Percentiles rank a stretch among this genome's conserved stretches.
phyloP scores from a whole-genome alignment of 2,113 vertebrate genomes.

The Xiphophorus maculatus region DNA sequence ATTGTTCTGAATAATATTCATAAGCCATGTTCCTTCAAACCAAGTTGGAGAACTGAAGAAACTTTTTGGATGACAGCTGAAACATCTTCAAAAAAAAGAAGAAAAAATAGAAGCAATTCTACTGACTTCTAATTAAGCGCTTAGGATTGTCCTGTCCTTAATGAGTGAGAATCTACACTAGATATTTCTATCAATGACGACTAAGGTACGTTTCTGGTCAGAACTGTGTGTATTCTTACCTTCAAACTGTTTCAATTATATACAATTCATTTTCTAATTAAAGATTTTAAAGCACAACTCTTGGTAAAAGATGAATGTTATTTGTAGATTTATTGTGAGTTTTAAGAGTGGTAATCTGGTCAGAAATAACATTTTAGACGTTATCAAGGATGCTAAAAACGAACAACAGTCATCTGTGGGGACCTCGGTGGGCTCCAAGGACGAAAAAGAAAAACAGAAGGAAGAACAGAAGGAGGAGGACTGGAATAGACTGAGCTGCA shows the following conservation, averaged over 20 bases:
- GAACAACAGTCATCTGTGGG: constrained; percentile 22
- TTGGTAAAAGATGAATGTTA: background rate
- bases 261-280: background rate
- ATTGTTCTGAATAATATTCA: too few species aligned
- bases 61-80: too few species aligned
- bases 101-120: too few species aligned
- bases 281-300: background rate
- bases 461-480: constrained; percentile 57
- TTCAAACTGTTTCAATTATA: background rate
- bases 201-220: background rate
- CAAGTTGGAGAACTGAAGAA: background rate
- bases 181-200: background rate
- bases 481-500: constrained; percentile 55
- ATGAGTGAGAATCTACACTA: too few species aligned
- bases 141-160: too few species aligned
- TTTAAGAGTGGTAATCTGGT: background rate
- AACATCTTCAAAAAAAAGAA: too few species aligned
- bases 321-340: background rate
- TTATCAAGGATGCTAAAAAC: background rate
- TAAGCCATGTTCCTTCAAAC: too few species aligned
- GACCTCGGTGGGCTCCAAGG: constrained; percentile 7
- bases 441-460: constrained; percentile 49
- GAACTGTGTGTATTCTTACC: background rate
- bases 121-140: too few species aligned
- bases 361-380: background rate